A percentile compares a stretch with the other conserved stretches of the same genome.
Conservation (phyloP, 2,113 vertebrate genomes). For the rabbit (Oryctolagus cuniculus) region DNA sequence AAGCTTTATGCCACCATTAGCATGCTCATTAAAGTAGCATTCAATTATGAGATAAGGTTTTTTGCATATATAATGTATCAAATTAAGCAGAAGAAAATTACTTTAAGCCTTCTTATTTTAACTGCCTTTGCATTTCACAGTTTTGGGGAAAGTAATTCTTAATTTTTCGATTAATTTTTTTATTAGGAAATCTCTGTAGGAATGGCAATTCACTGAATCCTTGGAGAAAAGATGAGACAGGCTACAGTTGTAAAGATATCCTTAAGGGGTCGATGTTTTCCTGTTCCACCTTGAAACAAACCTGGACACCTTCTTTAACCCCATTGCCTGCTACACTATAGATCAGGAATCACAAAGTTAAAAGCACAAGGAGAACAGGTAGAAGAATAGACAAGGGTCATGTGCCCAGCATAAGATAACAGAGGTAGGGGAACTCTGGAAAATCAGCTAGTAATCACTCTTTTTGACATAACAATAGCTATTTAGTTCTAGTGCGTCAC, state of each 20-base stretch:
- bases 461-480: neutral
- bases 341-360: neutral
- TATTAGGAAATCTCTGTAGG: neutral
- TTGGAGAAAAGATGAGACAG: slow-evolving; percentile 4
- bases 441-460: neutral
- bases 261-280: neutral
- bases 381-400: neutral
- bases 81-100: slow-evolving; percentile 76
- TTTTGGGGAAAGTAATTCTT: slow-evolving; percentile 63
- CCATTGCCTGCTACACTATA: neutral
- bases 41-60: slow-evolving; percentile 71
- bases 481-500: neutral
- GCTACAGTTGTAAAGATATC: neutral
- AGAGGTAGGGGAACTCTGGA: neutral
- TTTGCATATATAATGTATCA: slow-evolving; percentile 63
- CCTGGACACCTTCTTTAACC: neutral
- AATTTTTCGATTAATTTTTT: slow-evolving; percentile 68
- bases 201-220: slow-evolving; percentile 16
- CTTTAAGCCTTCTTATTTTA: slow-evolving; percentile 65
- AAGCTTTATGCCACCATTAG: slow-evolving; percentile 76
- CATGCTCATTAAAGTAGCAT: slow-evolving; percentile 75
- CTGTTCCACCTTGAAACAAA: neutral
- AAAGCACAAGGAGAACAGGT: neutral
- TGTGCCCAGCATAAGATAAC: accelerated
- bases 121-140: slow-evolving; percentile 62